These are phyloP conservation scores for Melanotaenia nigrans DNA, from an alignment of 2,797 vertebrate species.

Conservation along the genomic window DNA sequence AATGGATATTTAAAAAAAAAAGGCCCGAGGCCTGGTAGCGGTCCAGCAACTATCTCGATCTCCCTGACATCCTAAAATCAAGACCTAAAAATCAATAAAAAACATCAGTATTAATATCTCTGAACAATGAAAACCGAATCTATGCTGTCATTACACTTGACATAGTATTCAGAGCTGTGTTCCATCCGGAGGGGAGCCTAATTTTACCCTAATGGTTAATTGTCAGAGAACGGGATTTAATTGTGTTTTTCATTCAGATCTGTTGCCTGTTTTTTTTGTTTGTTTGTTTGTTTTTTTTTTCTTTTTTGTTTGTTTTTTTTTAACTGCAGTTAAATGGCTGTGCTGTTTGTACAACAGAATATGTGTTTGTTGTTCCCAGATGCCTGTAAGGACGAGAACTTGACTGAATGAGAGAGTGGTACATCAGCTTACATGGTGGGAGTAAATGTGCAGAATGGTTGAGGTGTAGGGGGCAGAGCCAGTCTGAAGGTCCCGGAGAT, in stretches of 20 bases:
- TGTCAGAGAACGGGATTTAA: too few relatives aligned
- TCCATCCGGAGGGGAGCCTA: background rate
- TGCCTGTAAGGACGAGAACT: constrained; percentile 73
- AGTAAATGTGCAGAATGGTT: constrained; percentile 33
- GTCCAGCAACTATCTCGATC: background rate
- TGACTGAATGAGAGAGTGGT: constrained; percentile 62
- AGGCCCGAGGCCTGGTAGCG: background rate
- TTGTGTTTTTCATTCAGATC: background rate
- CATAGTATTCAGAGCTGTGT: background rate
- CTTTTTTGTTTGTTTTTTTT: background rate
- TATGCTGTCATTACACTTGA: too few relatives aligned
- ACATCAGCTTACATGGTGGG: constrained; percentile 25
- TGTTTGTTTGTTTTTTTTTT: background rate
- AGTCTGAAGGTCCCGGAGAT: constrained; percentile 43
- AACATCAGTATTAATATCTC: background rate
- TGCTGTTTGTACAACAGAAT: background rate
- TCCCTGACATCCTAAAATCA: background rate
- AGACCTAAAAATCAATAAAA: background rate
- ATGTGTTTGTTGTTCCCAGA: constrained; percentile 45
- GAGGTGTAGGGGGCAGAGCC: constrained; percentile 40
- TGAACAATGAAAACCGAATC: background rate
- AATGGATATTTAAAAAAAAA: background rate
- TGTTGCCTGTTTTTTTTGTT: background rate
- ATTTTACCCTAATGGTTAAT: background rate
- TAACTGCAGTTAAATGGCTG: background rate